phyloP scores from a whole-genome alignment of 2,797 vertebrate species.

The Danionella dracula region DNA sequence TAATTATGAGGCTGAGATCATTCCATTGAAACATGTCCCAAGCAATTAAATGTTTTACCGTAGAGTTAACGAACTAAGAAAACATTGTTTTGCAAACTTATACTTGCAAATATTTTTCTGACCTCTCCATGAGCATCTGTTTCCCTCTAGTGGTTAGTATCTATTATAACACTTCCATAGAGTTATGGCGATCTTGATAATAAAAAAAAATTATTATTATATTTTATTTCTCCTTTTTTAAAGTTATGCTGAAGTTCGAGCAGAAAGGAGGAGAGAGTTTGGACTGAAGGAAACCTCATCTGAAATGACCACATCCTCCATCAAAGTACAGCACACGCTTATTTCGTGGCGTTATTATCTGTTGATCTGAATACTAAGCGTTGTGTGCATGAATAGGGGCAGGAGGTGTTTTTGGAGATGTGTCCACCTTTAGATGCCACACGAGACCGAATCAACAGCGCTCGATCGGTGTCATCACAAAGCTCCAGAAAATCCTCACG shows the following conservation, averaged over 20 bases:
- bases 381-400: conserved; percentile 63
- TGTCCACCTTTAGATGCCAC: conserved; percentile 61
- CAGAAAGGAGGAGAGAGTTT: conserved; percentile 71
- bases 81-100: too few species aligned
- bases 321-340: conserved; percentile 56
- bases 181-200: not conserved
- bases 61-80: too few species aligned
- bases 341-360: not conserved
- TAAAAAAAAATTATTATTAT: too few species aligned
- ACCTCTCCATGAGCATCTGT: not conserved
- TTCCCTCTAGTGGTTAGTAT: conserved; percentile 24
- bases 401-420: conserved; percentile 69
- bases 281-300: conserved; percentile 70
- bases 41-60: too few species aligned
- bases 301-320: conserved; percentile 63
- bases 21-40: too few species aligned
- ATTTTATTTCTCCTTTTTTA: conserved; percentile 6
- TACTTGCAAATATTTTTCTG: too few species aligned
- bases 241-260: conserved; percentile 77
- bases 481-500: conserved; percentile 74
- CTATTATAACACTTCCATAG: conserved; percentile 8
- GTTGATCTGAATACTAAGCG: not conserved
- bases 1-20: too few species aligned
- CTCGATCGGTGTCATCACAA: conserved; percentile 72
- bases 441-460: conserved; percentile 57